Evolutionary conservation across 2,113 vertebrate species (phyloP), one percentile per base, ranked within the genome.

Genomic region (Hemiscyllium ocellatum): DNA sequence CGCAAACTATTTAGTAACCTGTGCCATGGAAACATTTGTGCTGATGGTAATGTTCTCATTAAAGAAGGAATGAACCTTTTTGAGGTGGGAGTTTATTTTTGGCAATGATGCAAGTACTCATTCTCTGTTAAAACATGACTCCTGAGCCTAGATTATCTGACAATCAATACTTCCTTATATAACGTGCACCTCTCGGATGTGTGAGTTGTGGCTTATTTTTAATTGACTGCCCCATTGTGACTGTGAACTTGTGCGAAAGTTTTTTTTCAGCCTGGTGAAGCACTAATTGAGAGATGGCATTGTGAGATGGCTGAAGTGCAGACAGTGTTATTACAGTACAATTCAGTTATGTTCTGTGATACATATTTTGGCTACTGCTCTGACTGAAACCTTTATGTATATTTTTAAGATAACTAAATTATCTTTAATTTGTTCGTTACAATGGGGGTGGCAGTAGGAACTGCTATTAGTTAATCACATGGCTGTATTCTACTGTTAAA

Each of bases 61-160:
- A 47, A 94, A 94, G n/a, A 42, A 94, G 37, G 65, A 94, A 69
- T 13, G 20, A 37, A 50, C 42, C 50, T 95, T 95, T 70, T 52
- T 52, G 69, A 95, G 68, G 1, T 95, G 33, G 42, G 12, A 17
- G 42, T 0, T 47, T 61, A 29, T 95, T 95, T 1, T 95, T 52
- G 68, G 3, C 72, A 22, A 70, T 95, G 66, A 4, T 72, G 29
- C 69, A 72, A 70, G 37, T 94, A 13, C 24, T 95, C 26, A 33
- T 95, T 72, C 24, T 65, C 24, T 50, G 52, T 95, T 94, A 50
- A 94, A 72, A 95, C 69, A 95, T 72, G 94, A 52, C 50, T 50
- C 37, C 37, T 72, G 93, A 95, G 20, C 37, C 66, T 95, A 69
- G 68, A 72, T 50, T 72, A 4, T 95, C 66, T 76, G 68, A 52